These are phyloP conservation scores for Trogon melanurus DNA, from an alignment of 2,113 vertebrate species.

Conservation along the genomic window DNA sequence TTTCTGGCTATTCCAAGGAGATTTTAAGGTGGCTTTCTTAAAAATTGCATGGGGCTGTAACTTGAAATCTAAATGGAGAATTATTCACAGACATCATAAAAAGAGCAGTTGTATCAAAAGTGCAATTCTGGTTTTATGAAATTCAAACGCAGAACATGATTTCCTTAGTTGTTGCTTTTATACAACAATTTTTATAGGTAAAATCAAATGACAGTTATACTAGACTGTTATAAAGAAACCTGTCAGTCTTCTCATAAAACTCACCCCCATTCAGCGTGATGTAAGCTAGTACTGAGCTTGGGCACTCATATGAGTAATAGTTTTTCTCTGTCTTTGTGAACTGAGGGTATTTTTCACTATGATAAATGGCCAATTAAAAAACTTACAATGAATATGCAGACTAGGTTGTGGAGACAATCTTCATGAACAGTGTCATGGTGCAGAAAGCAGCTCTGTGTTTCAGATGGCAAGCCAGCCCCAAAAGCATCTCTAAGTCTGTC, in stretches of 20 bases:
- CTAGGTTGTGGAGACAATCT: background rate
- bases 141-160: slow-evolving; percentile 65
- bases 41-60: slow-evolving; percentile 59
- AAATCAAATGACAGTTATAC: slow-evolving; percentile 70
- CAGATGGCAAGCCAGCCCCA: background rate
- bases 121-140: slow-evolving; percentile 71
- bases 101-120: slow-evolving; percentile 68
- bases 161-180: slow-evolving; percentile 66
- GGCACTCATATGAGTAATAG: background rate
- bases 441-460: background rate
- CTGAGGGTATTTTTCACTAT: background rate
- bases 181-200: slow-evolving; percentile 59
- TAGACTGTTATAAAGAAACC: slow-evolving; percentile 58
- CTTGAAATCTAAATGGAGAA: slow-evolving; percentile 72
- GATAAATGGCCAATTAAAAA: background rate
- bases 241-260: slow-evolving; percentile 64
- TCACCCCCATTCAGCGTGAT: background rate
- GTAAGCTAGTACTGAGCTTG: background rate
- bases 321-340: slow-evolving; percentile 24
- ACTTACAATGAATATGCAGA: background rate
- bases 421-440: background rate
- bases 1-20: slow-evolving; percentile 59
- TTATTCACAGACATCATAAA: slow-evolving; percentile 71
- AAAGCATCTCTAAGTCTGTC: background rate
- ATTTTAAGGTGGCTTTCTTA: slow-evolving; percentile 69